phyloP scores from a whole-genome alignment of 2,888 invertebrate genomes.

The Lasioglossum oenotherae region DNA sequence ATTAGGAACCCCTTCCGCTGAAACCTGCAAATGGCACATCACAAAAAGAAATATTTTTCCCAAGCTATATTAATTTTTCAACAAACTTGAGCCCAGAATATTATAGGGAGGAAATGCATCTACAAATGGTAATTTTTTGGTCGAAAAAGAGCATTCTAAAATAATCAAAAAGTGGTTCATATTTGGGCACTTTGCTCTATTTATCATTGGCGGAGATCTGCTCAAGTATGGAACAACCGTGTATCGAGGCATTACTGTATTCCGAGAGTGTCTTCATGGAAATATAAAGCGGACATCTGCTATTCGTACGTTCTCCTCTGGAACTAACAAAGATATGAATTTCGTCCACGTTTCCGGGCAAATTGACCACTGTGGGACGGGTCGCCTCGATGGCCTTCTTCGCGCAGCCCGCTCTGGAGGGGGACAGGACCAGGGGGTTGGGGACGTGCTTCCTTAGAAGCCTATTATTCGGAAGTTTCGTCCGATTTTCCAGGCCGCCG shows the following conservation, averaged over 20 bases:
- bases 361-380: neutral
- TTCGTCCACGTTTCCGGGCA: neutral
- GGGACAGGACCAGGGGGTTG: neutral
- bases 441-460: slow-evolving; percentile 33
- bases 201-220: neutral
- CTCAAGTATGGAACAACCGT: neutral
- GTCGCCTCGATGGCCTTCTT: neutral
- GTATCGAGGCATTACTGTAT: neutral
- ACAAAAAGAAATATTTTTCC: too few species aligned
- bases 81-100: too few species aligned
- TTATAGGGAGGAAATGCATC: too few species aligned
- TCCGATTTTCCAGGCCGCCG: slow-evolving; percentile 62
- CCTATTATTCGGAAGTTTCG: slow-evolving; percentile 66
- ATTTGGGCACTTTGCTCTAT: too few species aligned
- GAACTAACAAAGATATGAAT: neutral
- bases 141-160: too few species aligned
- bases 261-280: neutral
- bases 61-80: too few species aligned
- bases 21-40: too few species aligned
- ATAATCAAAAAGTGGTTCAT: too few species aligned
- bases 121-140: too few species aligned
- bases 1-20: too few species aligned
- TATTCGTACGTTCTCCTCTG: slow-evolving; percentile 1
- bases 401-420: neutral
- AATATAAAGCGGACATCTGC: neutral